Base-by-base conservation (phyloP, 2,888 invertebrate species). In the Entomobrya proxima region DNA sequence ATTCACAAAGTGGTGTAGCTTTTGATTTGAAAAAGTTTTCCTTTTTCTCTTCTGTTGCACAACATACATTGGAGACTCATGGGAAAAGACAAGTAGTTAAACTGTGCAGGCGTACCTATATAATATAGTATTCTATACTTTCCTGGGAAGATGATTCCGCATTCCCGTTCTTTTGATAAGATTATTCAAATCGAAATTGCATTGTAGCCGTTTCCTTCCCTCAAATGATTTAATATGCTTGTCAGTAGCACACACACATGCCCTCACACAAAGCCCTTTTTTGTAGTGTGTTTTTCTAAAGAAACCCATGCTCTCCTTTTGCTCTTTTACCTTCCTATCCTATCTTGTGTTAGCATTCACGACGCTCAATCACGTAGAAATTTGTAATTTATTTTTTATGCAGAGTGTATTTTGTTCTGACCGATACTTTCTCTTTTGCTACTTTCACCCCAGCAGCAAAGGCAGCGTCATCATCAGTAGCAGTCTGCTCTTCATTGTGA, bases 301-400 rank as follows among this genome's bases (percentile, higher is more conserved):
- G 47, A 15, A 47, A 47, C 13, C 47, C n/a, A 13, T 5, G 15
- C 5, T 13, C 32, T 35, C n/a, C n/a, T 61, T 61, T 32, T n/a
- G 40, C 9, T 13, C 18, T 67, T 67, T 67, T 67, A 6, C 40
- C 24, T 40, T 11, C 13, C 7, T n/a, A n/a, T n/a, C n/a, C n/a
- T n/a, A n/a, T n/a, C n/a, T n/a, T 37, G 37, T 40, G 37, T 21
- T 37, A 37, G 18, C 37, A 40, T 67, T 13, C 67, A 40, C 11
- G 15, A 61, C 40, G 6, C 24, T 6, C 67, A 67, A 27, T 67
- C 37, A 37, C 40, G 67, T 40, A 67, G 37, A 67, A 61, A 35
- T 67, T 67, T 67, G 37, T 67, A 67, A 67, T 67, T 67, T 67
- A 67, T 67, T 67, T 67, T 40, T 67, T 67, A 37, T 67, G 67